phyloP scores from a whole-genome alignment of 1,140 invertebrate species.

The Aphis gossypii region DNA sequence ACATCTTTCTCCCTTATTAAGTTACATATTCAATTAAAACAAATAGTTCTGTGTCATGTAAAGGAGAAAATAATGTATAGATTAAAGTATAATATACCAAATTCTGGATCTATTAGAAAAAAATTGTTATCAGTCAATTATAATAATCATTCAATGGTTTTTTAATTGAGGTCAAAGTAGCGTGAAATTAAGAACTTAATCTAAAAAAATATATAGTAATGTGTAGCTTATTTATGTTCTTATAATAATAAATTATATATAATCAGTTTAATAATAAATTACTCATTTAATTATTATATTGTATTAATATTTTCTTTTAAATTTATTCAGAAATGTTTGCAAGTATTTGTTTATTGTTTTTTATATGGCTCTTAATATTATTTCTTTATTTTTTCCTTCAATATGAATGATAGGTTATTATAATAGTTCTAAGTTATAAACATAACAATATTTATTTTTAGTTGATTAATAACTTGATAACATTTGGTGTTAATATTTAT shows the following conservation, averaged over 20 bases:
- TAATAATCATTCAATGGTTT: background rate
- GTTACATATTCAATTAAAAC: background rate
- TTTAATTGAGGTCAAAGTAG: conserved; percentile 39
- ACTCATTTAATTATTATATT: background rate
- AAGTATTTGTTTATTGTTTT: background rate
- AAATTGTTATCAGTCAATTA: conserved; percentile 31
- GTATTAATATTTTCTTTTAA: background rate
- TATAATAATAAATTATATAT: background rate
- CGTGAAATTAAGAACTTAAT: background rate
- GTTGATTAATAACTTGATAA: background rate
- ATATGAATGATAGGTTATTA: background rate
- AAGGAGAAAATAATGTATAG: background rate
- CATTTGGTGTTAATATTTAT: conserved; percentile 44
- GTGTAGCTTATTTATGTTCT: background rate
- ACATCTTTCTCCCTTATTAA: background rate
- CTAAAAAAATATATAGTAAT: conserved; percentile 32
- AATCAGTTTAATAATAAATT: background rate
- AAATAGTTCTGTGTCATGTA: background rate
- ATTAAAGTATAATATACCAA: background rate
- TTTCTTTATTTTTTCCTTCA: background rate
- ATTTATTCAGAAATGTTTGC: background rate
- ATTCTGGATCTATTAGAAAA: background rate
- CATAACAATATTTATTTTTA: background rate
- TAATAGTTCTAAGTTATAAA: background rate
- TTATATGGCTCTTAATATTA: too few species aligned